Evolutionary conservation across 2,797 vertebrate species (phyloP).

Genomic region (Manis pentadactyla): DNA sequence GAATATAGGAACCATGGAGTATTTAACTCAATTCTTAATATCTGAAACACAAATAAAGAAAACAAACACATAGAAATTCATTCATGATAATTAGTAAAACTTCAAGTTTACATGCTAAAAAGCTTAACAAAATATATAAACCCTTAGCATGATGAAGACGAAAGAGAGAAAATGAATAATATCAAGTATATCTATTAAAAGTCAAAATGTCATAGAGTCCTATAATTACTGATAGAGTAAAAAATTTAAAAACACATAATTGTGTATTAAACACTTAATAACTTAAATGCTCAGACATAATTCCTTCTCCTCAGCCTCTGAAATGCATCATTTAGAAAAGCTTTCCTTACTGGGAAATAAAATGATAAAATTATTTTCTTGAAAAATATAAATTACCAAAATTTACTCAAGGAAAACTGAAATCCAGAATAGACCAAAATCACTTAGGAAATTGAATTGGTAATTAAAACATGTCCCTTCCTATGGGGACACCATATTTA

Average conservation of each 20-base stretch:
- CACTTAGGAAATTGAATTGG: neutral
- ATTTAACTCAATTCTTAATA: neutral
- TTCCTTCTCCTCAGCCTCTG: constrained; percentile 44
- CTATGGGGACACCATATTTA: neutral
- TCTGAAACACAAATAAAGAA: neutral
- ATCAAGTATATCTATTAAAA: neutral
- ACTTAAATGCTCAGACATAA: neutral
- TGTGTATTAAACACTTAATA: no score
- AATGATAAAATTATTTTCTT: neutral
- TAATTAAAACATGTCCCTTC: neutral
- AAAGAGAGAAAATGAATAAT: neutral
- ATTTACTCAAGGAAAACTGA: neutral
- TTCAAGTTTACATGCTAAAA: neutral
- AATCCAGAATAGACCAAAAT: neutral
- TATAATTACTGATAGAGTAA: neutral
- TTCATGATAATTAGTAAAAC: neutral
- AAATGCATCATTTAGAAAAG: constrained; percentile 59
- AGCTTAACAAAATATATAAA: neutral
- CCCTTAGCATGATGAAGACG: neutral
- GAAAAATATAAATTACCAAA: neutral
- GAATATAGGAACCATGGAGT: neutral
- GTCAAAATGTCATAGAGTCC: neutral
- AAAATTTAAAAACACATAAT: neutral
- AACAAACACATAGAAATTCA: neutral
- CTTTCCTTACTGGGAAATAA: constrained; percentile 58